Base-by-base conservation (phyloP, 2,113 vertebrate species). In the Grammomys dolichurus region DNA sequence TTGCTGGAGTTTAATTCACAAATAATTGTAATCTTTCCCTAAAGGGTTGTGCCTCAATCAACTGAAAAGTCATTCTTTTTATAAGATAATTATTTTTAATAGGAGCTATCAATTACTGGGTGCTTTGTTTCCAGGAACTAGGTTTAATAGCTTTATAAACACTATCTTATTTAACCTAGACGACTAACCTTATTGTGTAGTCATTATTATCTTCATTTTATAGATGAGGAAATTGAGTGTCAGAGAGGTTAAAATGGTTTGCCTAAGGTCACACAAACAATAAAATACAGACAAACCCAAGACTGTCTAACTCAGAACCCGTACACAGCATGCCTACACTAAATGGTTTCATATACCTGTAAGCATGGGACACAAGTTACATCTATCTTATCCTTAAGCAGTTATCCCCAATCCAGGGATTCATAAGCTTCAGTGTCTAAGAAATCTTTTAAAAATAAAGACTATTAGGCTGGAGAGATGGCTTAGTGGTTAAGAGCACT, bases 11-110 rank as follows among this genome's bases (percentile, higher is more conserved):
- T 96, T 95, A 91, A 93, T 86, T 92, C 73, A 92, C 78, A 78
- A 95, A 73, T 69, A 84, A 80, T 69, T 9, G 26, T 76, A 63
- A 95, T 91, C 91, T 95, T 90, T 98, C 89, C 84, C 93, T 63
- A 75, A 92, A 94, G 82, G 80, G 69, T n/a, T 96, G 77, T 89
- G 82, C 73, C 90, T 92, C 81, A 75, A 77, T 92, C 93, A 94
- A 93, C 93, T 77, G 87, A 60, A 54, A 93, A 60, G 87, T 63
- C 40, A 73, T 89, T 90, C 97, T 94, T 82, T 78, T 95, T 90
- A 58, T 70, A 88, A 95, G 91, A 85, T 84, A 93, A 96, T 97
- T 96, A 90, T 96, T 97, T 87, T 88, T 95, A 96, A 95, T 70
- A 80, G 95, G 94, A 89, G 87, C 89, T 95, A 92, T 95, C 94